These are phyloP conservation scores for Morone chrysops DNA, from an alignment of 2,113 vertebrate species.

Conservation along the genomic window DNA sequence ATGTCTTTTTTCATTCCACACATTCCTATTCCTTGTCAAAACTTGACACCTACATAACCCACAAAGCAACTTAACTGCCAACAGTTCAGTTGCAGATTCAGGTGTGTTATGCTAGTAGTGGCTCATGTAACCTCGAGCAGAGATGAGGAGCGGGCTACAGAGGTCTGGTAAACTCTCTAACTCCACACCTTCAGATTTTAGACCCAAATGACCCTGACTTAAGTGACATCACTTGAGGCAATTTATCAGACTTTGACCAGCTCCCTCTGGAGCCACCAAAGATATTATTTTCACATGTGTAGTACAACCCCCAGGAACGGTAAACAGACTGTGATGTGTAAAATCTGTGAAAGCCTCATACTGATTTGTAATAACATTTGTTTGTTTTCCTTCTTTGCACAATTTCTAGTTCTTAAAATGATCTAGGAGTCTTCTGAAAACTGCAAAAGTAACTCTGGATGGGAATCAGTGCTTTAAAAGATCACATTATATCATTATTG, in stretches of 20 bases:
- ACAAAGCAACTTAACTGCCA: too few relatives aligned
- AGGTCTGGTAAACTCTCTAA: background rate
- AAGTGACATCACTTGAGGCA: background rate
- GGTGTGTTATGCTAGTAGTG: background rate
- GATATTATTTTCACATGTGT: background rate
- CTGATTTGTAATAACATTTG: background rate
- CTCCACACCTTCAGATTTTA: background rate
- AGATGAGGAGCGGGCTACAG: background rate
- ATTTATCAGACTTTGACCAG: background rate
- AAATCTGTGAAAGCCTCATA: background rate
- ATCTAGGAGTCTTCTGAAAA: too few relatives aligned
- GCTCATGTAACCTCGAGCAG: background rate
- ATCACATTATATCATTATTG: background rate
- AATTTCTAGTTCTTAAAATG: background rate
- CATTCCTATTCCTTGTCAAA: background rate
- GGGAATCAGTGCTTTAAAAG: slow-evolving; percentile 14
- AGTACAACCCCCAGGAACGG: background rate
- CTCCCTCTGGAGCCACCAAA: background rate
- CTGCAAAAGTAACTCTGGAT: background rate
- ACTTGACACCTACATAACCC: background rate
- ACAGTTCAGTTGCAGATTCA: background rate
- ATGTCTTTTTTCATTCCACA: background rate
- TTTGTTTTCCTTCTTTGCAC: background rate
- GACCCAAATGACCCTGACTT: background rate
- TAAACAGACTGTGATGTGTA: background rate